A percentile compares a stretch with the other conserved stretches of the same genome.
These are phyloP conservation scores for Pyrochroa serraticornis DNA, from an alignment of 2,888 invertebrate species.

Conservation along the genomic window DNA sequence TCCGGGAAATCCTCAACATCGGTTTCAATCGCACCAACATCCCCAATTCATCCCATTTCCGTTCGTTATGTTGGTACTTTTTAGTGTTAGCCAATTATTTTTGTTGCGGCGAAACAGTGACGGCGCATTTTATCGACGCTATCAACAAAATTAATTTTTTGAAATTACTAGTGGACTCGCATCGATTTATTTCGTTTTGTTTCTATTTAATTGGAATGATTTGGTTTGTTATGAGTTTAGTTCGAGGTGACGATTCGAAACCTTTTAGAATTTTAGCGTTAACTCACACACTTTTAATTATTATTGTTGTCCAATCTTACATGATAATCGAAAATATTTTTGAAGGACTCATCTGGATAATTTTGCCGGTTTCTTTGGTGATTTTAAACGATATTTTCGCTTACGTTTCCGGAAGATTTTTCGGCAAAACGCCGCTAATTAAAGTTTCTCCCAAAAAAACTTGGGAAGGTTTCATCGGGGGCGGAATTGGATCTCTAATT, in stretches of 20 bases:
- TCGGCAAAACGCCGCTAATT: slow-evolving; percentile 97
- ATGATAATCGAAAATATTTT: slow-evolving; percentile 97
- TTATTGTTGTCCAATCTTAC: slow-evolving; percentile 97
- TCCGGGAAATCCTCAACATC: slow-evolving; percentile 97
- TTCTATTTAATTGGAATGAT: slow-evolving; percentile 95
- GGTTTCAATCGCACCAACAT: slow-evolving; percentile 96
- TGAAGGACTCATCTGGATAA: slow-evolving; percentile 91
- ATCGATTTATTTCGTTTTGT: slow-evolving; percentile 95
- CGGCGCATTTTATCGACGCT: slow-evolving; percentile 71
- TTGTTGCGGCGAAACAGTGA: slow-evolving; percentile 96
- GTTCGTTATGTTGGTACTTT: slow-evolving; percentile 98
- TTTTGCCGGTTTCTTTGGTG: slow-evolving; percentile 97
- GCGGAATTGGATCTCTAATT: slow-evolving; percentile 89
- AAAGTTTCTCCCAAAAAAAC: slow-evolving; percentile 99
- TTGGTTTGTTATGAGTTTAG: slow-evolving; percentile 94
- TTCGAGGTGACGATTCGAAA: slow-evolving; percentile 94
- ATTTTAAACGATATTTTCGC: slow-evolving; percentile 99
- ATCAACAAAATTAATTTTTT: slow-evolving; percentile 49
- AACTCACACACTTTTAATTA: slow-evolving; percentile 96
- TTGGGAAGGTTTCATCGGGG: slow-evolving; percentile 99
- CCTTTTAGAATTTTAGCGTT: slow-evolving; percentile 99
- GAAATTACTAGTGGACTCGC: slow-evolving; percentile 93
- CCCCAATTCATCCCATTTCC: slow-evolving; percentile 79
- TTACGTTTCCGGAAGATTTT: slow-evolving; percentile 98
- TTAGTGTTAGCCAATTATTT: slow-evolving; percentile 96